Base-by-base conservation (phyloP, 2,797 vertebrate species). In the Decapterus maruadsi region DNA sequence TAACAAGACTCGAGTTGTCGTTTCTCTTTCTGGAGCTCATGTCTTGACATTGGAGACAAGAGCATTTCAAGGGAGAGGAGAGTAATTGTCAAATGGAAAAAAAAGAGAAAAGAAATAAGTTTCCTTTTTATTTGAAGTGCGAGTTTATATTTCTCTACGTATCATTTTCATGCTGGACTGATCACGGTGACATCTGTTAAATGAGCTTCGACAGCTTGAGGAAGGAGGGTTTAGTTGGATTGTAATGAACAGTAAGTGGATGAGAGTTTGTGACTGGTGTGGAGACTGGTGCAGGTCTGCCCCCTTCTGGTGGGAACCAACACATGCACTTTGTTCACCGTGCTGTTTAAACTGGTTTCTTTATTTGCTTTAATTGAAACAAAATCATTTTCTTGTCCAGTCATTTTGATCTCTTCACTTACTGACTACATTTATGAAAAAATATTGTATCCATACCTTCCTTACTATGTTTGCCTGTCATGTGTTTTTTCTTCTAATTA, bases 301-400 rank as follows among this genome's bases (percentile, higher is more conserved):
- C 93, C 89, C 89, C 93, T 94, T 8, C 55, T 94, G 94, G 89
- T 72, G 26, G 0, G 40, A 81, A 43, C 8, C 0, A 11, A 17
- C 54, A 74, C 26, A 62, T 67, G 70, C 85, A 77, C 55, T 2
- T 6, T 40, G 31, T 31, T 26, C 26, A 26, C 26, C 3, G 26
- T 26, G 26, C 26, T 26, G 26, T 26, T 26, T 3, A 26, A 26
- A 26, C 26, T 26, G 1, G 26, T 26, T 26, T 26, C 26, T 26
- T 26, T 26, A 26, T 26, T 26, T 26, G 26, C 26, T 26, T 26
- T 26, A 26, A 26, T 26, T 26, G 26, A 26, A 26, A 26, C 1
- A 26, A 26, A 26, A 26, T 26, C 26, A 26, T 26, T 26, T 26
- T 26, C 26, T 26, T 3, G 26, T 26, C 26, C 26, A 26, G 26